These are phyloP conservation scores for Taenioides sp. DNA, from an alignment of 2,797 vertebrate genomes.

Conservation along the genomic window DNA sequence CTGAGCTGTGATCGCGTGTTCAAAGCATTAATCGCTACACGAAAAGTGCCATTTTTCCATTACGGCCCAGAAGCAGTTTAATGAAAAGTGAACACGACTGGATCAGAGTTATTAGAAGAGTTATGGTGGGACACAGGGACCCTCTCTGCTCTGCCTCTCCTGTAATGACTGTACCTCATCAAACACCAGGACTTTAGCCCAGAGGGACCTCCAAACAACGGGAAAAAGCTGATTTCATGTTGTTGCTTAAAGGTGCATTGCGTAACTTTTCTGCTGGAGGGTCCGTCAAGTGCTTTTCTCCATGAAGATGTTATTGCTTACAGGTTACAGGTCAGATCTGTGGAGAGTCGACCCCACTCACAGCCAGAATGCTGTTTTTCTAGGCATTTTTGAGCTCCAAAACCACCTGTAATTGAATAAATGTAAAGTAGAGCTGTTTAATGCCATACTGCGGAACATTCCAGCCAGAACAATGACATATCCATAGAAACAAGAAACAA, in stretches of 20 bases:
- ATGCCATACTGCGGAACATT: too few species aligned
- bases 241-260: not conserved
- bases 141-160: not conserved
- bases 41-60: conserved; percentile 9
- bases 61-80: not conserved
- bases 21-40: conserved; percentile 6
- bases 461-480: too few species aligned
- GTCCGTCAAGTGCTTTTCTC: too few species aligned
- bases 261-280: too few species aligned
- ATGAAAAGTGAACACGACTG: conserved; percentile 5
- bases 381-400: too few species aligned
- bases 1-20: not conserved
- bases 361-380: too few species aligned
- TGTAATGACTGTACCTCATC: conserved; percentile 9
- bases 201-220: not conserved
- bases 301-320: too few species aligned
- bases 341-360: too few species aligned
- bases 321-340: too few species aligned
- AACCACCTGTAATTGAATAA: too few species aligned
- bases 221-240: not conserved
- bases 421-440: too few species aligned
- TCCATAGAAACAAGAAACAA: too few species aligned
- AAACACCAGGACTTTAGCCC: not conserved
- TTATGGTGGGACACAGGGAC: conserved; percentile 1
- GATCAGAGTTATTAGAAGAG: conserved; percentile 7